These are phyloP conservation scores for Tipula lateralis DNA, from an alignment of 2,888 invertebrate genomes.

Conservation along the genomic window DNA sequence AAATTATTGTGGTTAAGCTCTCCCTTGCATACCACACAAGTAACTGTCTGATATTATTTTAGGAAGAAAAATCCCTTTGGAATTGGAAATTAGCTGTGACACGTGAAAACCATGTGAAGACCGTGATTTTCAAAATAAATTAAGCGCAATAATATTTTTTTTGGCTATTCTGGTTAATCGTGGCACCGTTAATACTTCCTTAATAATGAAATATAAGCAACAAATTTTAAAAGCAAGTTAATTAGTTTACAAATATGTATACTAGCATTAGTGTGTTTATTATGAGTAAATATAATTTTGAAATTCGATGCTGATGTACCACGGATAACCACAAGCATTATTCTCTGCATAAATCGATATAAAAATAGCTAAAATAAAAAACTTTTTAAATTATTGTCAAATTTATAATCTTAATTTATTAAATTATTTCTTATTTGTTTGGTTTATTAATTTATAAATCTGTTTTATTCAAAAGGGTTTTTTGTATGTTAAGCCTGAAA, in stretches of 20 bases:
- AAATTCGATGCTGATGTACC: background rate
- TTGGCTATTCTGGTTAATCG: background rate
- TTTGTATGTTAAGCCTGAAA: background rate
- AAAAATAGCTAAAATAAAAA: background rate
- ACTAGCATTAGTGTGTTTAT: background rate
- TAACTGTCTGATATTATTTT: too few species aligned
- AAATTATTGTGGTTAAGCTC: too few species aligned
- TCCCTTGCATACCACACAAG: too few species aligned
- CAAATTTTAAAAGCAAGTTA: too few species aligned
- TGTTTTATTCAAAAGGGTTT: background rate
- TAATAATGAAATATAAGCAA: too few species aligned
- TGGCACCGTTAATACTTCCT: background rate
- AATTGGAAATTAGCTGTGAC: too few species aligned
- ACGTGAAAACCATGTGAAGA: too few species aligned
- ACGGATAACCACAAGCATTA: slow-evolving; percentile 1
- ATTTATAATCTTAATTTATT: background rate
- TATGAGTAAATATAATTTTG: background rate
- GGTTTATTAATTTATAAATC: background rate
- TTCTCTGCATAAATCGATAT: background rate
- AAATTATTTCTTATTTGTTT: background rate
- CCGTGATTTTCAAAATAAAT: too few species aligned
- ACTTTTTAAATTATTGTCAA: background rate
- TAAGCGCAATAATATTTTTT: too few species aligned
- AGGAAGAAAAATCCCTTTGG: too few species aligned
- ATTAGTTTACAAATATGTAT: background rate